Conservation (phyloP, 2,113 vertebrate genomes). For the Spea multiplicata region DNA sequence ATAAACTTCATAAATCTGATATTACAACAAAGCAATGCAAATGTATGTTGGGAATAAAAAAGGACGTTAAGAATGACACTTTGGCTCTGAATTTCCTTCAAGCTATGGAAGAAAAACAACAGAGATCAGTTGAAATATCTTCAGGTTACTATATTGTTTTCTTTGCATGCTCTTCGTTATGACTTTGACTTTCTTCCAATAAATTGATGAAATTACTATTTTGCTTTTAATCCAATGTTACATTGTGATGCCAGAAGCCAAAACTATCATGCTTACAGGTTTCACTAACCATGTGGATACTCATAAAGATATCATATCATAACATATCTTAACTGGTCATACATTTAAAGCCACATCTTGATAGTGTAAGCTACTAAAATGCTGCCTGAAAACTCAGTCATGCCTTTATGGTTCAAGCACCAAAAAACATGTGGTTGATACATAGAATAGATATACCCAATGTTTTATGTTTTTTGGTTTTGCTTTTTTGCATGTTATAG, state of each 20-base stretch:
- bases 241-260: conserved; percentile 39
- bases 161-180: conserved; percentile 36
- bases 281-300: conserved; percentile 25
- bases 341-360: too few species aligned
- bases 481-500: too few species aligned
- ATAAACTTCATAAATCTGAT: conserved; percentile 39
- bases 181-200: conserved; percentile 39
- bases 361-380: too few species aligned
- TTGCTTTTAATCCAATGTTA: conserved; percentile 39
- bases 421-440: too few species aligned
- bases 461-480: too few species aligned
- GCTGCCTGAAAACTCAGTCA: too few species aligned
- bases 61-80: conserved; percentile 8
- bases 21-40: conserved; percentile 18
- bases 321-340: too few species aligned
- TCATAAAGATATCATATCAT: conserved; percentile 17
- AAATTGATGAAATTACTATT: conserved; percentile 40
- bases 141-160: conserved; percentile 36
- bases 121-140: conserved; percentile 36
- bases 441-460: too few species aligned
- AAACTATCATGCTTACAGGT: conserved; percentile 36
- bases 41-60: conserved; percentile 7
- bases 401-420: too few species aligned
- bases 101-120: conserved; percentile 31
- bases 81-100: conserved; percentile 26